Conservation (phyloP, 2,113 vertebrate species). For the Xyrauchen texanus region DNA sequence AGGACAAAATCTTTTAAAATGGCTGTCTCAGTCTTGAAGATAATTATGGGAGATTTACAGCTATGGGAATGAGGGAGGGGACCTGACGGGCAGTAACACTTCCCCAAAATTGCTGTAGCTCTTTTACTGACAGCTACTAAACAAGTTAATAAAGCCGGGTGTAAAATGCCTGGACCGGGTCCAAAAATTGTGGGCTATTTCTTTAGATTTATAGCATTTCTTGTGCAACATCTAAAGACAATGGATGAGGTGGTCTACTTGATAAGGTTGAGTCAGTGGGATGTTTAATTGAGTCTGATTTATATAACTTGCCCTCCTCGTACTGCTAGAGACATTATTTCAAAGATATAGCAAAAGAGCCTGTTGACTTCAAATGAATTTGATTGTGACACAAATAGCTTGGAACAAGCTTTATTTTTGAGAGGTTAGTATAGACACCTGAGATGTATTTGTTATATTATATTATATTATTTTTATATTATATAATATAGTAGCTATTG, state of each 20-base stretch:
- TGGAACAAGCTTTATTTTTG: not conserved
- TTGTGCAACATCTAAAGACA: conserved; percentile 58
- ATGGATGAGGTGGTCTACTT: conserved; percentile 61
- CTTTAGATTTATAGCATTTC: conserved; percentile 27
- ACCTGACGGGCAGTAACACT: conserved; percentile 52
- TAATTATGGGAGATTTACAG: conserved; percentile 69
- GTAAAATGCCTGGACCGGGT: conserved; percentile 66
- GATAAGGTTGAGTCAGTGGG: conserved; percentile 49
- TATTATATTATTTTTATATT: too few species aligned
- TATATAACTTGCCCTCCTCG: conserved; percentile 27
- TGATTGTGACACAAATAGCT: not conserved
- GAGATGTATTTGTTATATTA: too few species aligned
- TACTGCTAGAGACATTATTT: not conserved
- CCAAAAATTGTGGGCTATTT: conserved; percentile 54
- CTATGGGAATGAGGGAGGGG: conserved; percentile 36
- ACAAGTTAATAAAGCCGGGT: conserved; percentile 65
- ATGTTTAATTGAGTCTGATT: conserved; percentile 59
- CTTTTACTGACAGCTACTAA: conserved; percentile 68
- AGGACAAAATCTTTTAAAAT: conserved; percentile 59
- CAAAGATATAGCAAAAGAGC: not conserved
- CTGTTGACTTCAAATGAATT: not conserved
- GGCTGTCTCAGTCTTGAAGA: conserved; percentile 54
- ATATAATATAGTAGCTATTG: too few species aligned
- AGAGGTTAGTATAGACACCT: not conserved
- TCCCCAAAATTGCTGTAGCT: conserved; percentile 50